A percentile compares a stretch with the other conserved stretches of the same genome.
These are phyloP conservation scores for Triops longicaudatus DNA, from an alignment of 1,140 invertebrate species.

Conservation along the genomic window DNA sequence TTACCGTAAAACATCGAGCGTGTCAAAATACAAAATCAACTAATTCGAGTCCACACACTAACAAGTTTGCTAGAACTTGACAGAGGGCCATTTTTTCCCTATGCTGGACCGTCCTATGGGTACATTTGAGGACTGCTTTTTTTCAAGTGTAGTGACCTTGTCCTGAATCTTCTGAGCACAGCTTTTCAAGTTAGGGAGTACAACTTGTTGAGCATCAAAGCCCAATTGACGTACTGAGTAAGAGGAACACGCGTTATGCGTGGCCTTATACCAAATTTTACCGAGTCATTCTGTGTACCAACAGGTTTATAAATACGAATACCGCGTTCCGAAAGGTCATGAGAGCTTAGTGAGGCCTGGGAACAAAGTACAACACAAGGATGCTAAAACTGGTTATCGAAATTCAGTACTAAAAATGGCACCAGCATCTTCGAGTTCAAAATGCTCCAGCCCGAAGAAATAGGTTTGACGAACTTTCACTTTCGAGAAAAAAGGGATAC, in stretches of 20 bases:
- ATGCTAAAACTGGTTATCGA: too few species aligned
- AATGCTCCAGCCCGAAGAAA: not conserved
- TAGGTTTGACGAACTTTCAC: conserved; percentile 12
- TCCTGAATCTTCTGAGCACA: not conserved
- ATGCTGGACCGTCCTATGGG: not conserved
- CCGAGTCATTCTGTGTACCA: not conserved
- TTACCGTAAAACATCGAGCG: too few species aligned
- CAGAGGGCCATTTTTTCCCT: not conserved
- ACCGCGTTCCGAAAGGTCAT: too few species aligned
- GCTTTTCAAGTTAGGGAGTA: not conserved
- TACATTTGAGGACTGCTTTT: not conserved
- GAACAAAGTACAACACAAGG: too few species aligned
- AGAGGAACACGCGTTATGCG: not conserved
- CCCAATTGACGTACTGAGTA: not conserved
- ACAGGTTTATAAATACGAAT: too few species aligned
- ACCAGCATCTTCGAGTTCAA: not conserved
- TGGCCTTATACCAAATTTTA: not conserved
- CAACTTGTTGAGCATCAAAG: not conserved
- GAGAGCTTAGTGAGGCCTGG: too few species aligned
- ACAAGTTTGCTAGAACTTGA: too few species aligned
- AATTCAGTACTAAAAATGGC: too few species aligned
- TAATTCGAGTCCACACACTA: too few species aligned
- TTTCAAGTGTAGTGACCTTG: not conserved
- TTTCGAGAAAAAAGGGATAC: not conserved
- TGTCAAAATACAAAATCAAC: too few species aligned